Base-by-base conservation (phyloP, 64 coral and sea anemone genomes). In the Hydrozoanthus tunicans region DNA sequence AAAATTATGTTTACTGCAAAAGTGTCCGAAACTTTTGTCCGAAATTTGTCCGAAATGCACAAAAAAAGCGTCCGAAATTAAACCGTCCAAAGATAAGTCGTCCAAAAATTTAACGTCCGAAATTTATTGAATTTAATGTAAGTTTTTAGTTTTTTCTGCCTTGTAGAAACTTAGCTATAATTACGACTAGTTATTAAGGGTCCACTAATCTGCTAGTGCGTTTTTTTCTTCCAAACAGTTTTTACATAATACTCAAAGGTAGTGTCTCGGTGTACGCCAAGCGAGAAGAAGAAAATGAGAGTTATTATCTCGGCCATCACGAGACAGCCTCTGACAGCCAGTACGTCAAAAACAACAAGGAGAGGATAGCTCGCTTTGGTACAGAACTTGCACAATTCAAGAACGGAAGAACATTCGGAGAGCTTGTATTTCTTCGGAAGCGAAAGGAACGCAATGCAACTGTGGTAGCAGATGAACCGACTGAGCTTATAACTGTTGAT, bases 191-290 rank as follows among this genome's bases (percentile, higher is more conserved):
- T 43, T 43, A 43, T 43, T 43, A 43, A 43, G 32, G 32, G 32
- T 43, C 32, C 32, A 43, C 32, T 43, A 43, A 43, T 43, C 32
- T 43, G 32, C 32, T 43, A 43, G 32, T 43, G 32, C 32, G 6
- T 69, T 32, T 53, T 52, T 69, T 27, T 70, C 6, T 68, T 64
- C 7, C 12, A 6, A 72, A 74, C 64, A 96, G 95, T 65, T 97
- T 97, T 70, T 97, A 92, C 65, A 88, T 97, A 23, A 94, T 97
- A 70, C 78, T 97, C 9, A 97, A 97, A 81, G 95, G 95, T 10
- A 82, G 89, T 80, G 95, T 94, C 3, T 92, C 95, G 63, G 77
- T 97, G 24, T 97, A 97, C 25, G 90, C 95, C 32, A 94, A 91
- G 61, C 91, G 83, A 84, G 90, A 91, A 77, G 92, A 90, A 43